Percentiles rank a stretch among this genome's conserved stretches.
These are phyloP conservation scores for Polypterus bichir DNA, from an alignment of 2,113 vertebrate genomes.

Conservation along the genomic window DNA sequence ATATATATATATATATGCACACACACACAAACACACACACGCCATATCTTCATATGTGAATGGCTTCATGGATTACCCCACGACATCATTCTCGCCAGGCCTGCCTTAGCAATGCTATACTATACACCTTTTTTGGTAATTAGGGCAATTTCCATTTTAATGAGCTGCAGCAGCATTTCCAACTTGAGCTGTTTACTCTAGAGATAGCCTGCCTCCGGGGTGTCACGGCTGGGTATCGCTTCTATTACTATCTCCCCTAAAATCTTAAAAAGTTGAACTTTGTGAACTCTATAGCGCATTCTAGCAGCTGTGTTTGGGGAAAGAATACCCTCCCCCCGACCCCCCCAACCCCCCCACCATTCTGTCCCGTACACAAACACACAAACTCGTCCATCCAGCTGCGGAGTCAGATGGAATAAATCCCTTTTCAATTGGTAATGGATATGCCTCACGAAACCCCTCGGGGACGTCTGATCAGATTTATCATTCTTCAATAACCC, in stretches of 20 bases:
- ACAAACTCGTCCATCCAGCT: not conserved
- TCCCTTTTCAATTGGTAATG: conserved; percentile 1
- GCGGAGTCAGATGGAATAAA: not conserved
- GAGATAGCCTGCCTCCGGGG: not conserved
- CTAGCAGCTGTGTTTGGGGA: not conserved
- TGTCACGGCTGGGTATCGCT: not conserved
- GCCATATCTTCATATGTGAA: no score
- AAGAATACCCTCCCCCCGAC: not conserved
- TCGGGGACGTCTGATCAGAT: conserved; percentile 1
- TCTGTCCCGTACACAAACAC: not conserved
- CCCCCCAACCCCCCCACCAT: not conserved
- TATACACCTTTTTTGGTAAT: not conserved
- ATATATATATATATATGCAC: no score
- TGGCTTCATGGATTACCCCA: no score
- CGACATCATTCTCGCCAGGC: no score
- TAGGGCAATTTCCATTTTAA: conserved; percentile 3
- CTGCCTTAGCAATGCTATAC: no score
- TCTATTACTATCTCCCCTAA: not conserved
- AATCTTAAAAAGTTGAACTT: not conserved
- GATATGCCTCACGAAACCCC: not conserved
- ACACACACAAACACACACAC: no score
- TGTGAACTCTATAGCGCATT: conserved; percentile 1
- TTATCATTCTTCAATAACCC: conserved; percentile 3
- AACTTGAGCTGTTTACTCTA: not conserved
- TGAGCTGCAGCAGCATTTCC: not conserved